These are phyloP conservation scores for Blastomussa wellsi DNA, from an alignment of 92 coral and sea anemone species.

Conservation along the genomic window DNA sequence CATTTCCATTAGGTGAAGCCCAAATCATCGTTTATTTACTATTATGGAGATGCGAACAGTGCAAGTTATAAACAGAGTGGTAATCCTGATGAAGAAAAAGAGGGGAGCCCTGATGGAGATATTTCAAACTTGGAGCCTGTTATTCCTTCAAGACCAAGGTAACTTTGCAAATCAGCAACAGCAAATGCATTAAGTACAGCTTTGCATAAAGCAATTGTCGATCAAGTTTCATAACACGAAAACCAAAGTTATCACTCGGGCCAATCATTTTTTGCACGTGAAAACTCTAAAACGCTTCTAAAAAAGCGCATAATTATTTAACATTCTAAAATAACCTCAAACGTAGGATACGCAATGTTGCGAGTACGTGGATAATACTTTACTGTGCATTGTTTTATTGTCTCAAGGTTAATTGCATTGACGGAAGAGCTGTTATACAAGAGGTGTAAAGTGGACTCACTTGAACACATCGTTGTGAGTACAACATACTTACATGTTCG, in stretches of 20 bases:
- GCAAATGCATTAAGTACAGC: too few relatives aligned
- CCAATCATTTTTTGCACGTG: too few relatives aligned
- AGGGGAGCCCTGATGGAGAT: constrained; percentile 61
- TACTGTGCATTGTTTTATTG: background rate
- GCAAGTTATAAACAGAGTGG: constrained; percentile 22
- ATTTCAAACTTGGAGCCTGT: constrained; percentile 79
- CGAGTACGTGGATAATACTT: too few relatives aligned
- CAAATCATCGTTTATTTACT: constrained; percentile 82
- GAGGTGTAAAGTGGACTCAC: constrained; percentile 68
- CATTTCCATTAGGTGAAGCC: constrained; percentile 74
- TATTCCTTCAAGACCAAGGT: constrained; percentile 83
- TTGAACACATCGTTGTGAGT: constrained; percentile 73
- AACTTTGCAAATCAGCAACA: background rate
- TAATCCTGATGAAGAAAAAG: constrained; percentile 21
- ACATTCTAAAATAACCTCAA: too few relatives aligned
- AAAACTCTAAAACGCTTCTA: too few relatives aligned
- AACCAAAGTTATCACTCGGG: too few relatives aligned
- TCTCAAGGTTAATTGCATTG: constrained; percentile 75
- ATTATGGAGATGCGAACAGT: constrained; percentile 51
- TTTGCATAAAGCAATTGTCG: too few relatives aligned
- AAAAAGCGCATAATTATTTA: too few relatives aligned
- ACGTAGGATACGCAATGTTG: too few relatives aligned
- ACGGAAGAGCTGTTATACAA: constrained; percentile 79
- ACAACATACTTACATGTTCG: too few relatives aligned
- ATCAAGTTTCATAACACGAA: too few relatives aligned